Percentiles rank a stretch among this genome's conserved stretches.
These are phyloP conservation scores for Malthinus seriepunctatus DNA, from an alignment of 2,888 invertebrate genomes.

Conservation along the genomic window DNA sequence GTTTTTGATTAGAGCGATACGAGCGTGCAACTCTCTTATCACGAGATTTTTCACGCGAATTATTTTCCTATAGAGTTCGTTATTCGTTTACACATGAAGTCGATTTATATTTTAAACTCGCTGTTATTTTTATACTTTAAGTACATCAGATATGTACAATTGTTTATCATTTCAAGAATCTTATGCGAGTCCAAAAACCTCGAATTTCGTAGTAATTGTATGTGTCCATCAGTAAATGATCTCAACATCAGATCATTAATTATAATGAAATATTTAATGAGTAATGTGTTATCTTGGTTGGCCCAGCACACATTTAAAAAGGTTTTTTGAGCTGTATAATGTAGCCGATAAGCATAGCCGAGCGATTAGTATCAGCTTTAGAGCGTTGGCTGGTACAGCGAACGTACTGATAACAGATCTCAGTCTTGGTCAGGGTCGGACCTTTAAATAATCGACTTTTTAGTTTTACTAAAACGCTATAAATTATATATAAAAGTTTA, in stretches of 20 bases:
- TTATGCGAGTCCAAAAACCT: slow-evolving; percentile 20
- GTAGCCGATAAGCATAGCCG: slow-evolving; percentile 31
- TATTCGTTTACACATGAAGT: slow-evolving; percentile 8
- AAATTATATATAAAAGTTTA: neutral
- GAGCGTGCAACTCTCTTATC: slow-evolving; percentile 40
- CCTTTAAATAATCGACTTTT: slow-evolving; percentile 7
- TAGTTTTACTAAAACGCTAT: neutral
- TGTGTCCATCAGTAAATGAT: slow-evolving; percentile 32
- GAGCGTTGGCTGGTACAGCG: slow-evolving; percentile 25
- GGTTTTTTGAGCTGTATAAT: slow-evolving; percentile 33
- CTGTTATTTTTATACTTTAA: too few species aligned
- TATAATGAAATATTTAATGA: slow-evolving; percentile 41
- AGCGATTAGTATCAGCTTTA: slow-evolving; percentile 29
- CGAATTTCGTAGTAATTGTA: slow-evolving; percentile 29
- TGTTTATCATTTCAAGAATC: slow-evolving; percentile 23
- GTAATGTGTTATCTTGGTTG: slow-evolving; percentile 36
- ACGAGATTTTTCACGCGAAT: slow-evolving; percentile 21
- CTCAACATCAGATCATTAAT: slow-evolving; percentile 36
- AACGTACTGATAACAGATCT: slow-evolving; percentile 26
- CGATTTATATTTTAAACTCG: neutral
- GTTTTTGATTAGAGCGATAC: slow-evolving; percentile 49
- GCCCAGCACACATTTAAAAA: slow-evolving; percentile 36
- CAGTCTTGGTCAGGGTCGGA: slow-evolving; percentile 19
- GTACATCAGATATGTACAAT: neutral
- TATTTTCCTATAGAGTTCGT: slow-evolving; percentile 5